Evolutionary conservation across 2,888 invertebrate genomes (phyloP), one percentile per base, ranked within the genome.

Genomic region (Perizoma flavofasciatum): DNA sequence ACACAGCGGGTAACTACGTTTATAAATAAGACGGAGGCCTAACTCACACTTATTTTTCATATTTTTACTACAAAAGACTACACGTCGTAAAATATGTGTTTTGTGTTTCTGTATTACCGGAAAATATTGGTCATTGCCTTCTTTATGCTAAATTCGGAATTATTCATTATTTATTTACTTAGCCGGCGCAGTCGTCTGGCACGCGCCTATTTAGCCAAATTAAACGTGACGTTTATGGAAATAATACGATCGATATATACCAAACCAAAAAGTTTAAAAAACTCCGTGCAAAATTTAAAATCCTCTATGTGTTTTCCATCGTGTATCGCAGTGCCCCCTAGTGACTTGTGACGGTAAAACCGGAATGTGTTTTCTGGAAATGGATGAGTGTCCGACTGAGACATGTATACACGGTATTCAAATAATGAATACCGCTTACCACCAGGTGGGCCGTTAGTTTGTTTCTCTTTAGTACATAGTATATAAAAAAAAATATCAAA

Each of bases 91-190:
- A 39, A 39, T 9, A 9, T 22, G 39, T 39, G 7, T 39, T 39
- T 39, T 39, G 5, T 41, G 41, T 10, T 6, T 5, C 10, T 41
- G 41, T n/a, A 10, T 37, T 11, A 43, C 49, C 44, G 32, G 39
- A 44, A 44, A 37, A 32, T 44, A 55, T 49, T 40, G 40, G 49
- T 6, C 40, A 40, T 10, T 50, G 40, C 40, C 40, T 33, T 50
- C 33, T 40, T 22, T 33, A 50, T 50, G 49, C 40, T 32, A 32
- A 50, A 50, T 41, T 41, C 10, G 41, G 10, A 6, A 10, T 41
- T 10, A 2, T 32, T 40, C 10, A 40, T 49, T 49, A 33, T 49
- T 40, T 49, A 33, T 49, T 40, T 40, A 49, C 22, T 22, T 22
- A 22, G 22, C 22, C 3, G 22, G 1, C 1, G 22, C 22, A 22